Conservation (phyloP, 2,888 invertebrate species). For the Nezara viridula region DNA sequence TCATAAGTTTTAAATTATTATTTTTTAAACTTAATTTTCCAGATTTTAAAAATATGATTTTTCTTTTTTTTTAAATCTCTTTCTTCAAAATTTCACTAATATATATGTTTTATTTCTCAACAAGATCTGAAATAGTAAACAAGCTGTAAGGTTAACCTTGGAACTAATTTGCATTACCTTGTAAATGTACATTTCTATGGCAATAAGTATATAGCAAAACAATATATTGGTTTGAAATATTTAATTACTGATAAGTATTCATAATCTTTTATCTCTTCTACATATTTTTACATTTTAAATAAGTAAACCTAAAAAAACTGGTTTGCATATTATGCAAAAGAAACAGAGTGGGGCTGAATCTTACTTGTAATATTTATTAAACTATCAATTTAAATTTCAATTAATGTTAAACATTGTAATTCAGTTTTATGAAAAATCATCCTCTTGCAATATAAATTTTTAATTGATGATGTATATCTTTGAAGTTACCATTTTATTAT, state of each 20-base stretch:
- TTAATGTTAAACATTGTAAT: neutral
- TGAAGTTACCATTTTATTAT: neutral
- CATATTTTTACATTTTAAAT: neutral
- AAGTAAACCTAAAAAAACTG: neutral
- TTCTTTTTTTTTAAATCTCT: too few relatives aligned
- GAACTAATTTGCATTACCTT: neutral
- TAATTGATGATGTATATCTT: neutral
- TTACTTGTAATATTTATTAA: neutral
- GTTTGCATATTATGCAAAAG: neutral
- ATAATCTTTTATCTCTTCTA: neutral
- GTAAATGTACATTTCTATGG: conserved; percentile 7
- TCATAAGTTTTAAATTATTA: too few relatives aligned
- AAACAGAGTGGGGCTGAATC: neutral
- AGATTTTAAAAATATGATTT: neutral
- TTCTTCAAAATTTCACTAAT: neutral
- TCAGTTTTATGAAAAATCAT: neutral
- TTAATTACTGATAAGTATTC: neutral
- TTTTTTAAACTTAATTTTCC: neutral
- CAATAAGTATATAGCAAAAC: conserved; percentile 5
- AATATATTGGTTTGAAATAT: neutral
- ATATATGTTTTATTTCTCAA: neutral
- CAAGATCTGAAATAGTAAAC: neutral
- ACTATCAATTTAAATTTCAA: neutral
- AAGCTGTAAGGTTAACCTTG: neutral
- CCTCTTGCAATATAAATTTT: neutral